Percentiles rank a stretch among this genome's conserved stretches.
Conservation (phyloP, 2,113 vertebrate species). For the Butorides virescens region DNA sequence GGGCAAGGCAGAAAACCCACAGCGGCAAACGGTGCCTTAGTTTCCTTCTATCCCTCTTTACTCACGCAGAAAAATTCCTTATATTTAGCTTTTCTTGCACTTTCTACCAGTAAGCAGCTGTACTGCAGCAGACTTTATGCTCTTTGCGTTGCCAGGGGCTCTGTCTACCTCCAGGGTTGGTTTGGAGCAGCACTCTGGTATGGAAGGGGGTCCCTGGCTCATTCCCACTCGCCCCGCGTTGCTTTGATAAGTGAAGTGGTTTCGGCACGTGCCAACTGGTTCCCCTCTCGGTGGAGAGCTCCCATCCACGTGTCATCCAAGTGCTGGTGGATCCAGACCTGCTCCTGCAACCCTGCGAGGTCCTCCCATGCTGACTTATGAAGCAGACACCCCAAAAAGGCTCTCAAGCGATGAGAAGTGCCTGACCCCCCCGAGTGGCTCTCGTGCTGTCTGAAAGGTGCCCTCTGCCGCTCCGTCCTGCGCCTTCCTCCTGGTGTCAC, state of each 20-base stretch:
- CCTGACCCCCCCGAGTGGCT: not conserved
- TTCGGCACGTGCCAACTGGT: not conserved
- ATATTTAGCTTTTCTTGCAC: accelerated
- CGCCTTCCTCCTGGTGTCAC: not conserved
- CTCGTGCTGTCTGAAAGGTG: not conserved
- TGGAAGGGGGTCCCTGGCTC: not conserved
- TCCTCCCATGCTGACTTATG: accelerated
- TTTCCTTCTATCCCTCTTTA: not conserved
- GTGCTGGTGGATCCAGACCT: not conserved
- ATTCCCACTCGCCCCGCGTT: accelerated
- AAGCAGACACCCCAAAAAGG: not conserved
- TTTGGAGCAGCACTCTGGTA: not conserved
- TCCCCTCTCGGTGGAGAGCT: not conserved
- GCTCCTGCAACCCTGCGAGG: not conserved
- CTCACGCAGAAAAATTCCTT: not conserved
- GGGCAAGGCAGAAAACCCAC: not conserved
- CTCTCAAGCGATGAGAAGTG: not conserved
- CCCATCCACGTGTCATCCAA: accelerated
- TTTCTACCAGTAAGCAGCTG: not conserved
- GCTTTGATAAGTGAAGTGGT: not conserved
- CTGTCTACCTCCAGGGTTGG: not conserved
- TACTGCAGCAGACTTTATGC: not conserved
- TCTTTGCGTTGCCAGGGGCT: not conserved
- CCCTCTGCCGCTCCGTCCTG: not conserved
- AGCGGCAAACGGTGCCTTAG: no score